Conservation (phyloP, 2,797 vertebrate species). For the Prionace glauca region DNA sequence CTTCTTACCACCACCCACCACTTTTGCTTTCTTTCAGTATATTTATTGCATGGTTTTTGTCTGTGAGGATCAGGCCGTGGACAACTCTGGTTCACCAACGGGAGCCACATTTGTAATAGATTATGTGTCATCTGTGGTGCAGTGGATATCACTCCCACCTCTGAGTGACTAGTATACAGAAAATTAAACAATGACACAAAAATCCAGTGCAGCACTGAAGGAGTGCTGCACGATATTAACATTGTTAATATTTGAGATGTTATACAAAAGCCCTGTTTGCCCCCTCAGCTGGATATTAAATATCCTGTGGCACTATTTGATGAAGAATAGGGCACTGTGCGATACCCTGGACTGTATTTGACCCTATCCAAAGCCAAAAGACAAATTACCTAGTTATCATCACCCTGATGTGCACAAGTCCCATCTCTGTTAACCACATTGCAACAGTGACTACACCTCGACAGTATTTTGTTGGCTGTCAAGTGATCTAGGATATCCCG, state of each 20-base stretch:
- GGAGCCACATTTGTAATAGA: neutral
- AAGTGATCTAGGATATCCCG: neutral
- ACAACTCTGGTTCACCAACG: neutral
- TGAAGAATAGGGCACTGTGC: neutral
- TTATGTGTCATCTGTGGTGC: neutral
- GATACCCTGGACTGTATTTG: neutral
- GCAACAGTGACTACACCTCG: neutral
- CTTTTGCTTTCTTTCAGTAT: neutral
- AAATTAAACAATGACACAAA: neutral
- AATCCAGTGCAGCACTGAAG: neutral
- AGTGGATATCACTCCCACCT: neutral
- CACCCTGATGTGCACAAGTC: neutral
- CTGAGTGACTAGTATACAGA: neutral
- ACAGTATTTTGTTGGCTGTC: neutral
- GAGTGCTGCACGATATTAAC: too few relatives aligned
- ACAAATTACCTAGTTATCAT: neutral
- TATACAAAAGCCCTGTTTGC: neutral
- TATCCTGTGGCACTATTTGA: neutral
- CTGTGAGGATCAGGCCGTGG: neutral
- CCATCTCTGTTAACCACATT: neutral
- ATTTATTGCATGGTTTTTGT: neutral
- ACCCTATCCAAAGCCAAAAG: neutral
- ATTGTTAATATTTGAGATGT: neutral
- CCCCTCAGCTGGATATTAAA: neutral
- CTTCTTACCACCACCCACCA: neutral